phyloP scores from a whole-genome alignment of 2,888 invertebrate genomes.

The Chalcosyrphus nemorum region DNA sequence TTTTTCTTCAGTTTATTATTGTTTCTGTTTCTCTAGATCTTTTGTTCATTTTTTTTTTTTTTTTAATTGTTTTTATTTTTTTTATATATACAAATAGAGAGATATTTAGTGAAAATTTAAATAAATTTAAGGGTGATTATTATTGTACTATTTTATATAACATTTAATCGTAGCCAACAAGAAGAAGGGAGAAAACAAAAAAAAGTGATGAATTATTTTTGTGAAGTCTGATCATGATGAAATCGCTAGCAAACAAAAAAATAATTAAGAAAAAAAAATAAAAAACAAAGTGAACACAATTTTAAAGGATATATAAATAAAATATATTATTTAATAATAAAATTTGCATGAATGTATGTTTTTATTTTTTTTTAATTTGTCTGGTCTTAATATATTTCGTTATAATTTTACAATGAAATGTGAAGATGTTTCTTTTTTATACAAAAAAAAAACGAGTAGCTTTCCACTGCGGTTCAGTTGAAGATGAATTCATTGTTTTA shows the following conservation, averaged over 20 bases:
- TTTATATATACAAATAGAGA: constrained; percentile 40
- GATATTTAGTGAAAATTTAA: constrained; percentile 66
- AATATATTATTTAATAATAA: constrained; percentile 71
- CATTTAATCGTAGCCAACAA: constrained; percentile 59
- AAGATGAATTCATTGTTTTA: too few species aligned
- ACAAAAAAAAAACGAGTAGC: constrained; percentile 28
- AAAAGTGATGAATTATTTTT: constrained; percentile 75
- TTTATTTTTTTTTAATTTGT: constrained; percentile 3
- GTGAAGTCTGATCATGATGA: constrained; percentile 80
- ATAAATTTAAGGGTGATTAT: constrained; percentile 69
- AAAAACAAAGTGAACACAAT: constrained; percentile 64
- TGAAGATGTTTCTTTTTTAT: constrained; percentile 27
- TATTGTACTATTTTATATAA: constrained; percentile 71
- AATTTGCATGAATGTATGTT: constrained; percentile 21
- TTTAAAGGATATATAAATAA: constrained; percentile 72
- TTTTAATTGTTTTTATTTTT: constrained; percentile 18
- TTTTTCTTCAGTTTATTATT: constrained; percentile 41
- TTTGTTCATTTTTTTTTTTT: not conserved
- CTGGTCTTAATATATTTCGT: not conserved
- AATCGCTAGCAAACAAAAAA: constrained; percentile 78
- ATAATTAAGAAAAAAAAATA: constrained; percentile 48
- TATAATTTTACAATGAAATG: constrained; percentile 14
- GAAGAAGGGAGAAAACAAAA: constrained; percentile 71
- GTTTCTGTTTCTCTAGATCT: constrained; percentile 15
- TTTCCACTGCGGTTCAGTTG: too few species aligned